Base-by-base conservation (phyloP, 2,113 vertebrate genomes). In the Ictidomys tridecemlineatus region DNA sequence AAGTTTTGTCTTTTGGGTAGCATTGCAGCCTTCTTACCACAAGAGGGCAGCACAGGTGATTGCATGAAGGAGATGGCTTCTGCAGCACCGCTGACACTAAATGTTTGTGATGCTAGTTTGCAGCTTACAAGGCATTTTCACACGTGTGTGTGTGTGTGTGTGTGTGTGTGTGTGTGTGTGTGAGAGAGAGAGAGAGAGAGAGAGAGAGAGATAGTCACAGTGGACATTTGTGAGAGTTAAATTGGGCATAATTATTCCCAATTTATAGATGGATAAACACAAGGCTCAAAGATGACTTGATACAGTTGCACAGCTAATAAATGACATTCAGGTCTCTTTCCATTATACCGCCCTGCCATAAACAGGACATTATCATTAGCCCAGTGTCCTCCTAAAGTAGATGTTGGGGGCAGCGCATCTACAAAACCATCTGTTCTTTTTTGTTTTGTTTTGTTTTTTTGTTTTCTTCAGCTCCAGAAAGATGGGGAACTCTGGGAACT, bases 41-140 rank as follows among this genome's bases (percentile, higher is more conserved):
- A 56, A 95, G 97, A 97, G 96, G 97, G 97, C 95, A 96, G 95
- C 87, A 61, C 94, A 69, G 89, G 70, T 80, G 76, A 89, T 4
- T 73, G 32, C 84, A 72, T 65, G 83, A 80, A 88, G 48, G 77
- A 42, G 56, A 18, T 10, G 34, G 39, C 26, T 65, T 88, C 78
- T 48, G 72, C 63, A 65, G 32, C 42, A 74, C 26, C 20, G 32
- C 13, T 14, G 63, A 48, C 18, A 20, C 2, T 37, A 34, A 8
- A 14, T 0, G 0, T 87, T 88, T 79, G 6, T 45, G 14, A 45
- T 0, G 0, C 67, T 77, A 8, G 18, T 88, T 95, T 91, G 30
- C 61, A 51, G 2, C 32, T 73, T 82, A n/a, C 37, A 12, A 58
- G 84, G 53, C 17, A 8, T 88, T 83, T 70, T 73, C 65, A 37